A percentile compares a stretch with the other conserved stretches of the same genome.
Conservation (phyloP, 2,797 vertebrate species). For the Lycodopsis pacificus region DNA sequence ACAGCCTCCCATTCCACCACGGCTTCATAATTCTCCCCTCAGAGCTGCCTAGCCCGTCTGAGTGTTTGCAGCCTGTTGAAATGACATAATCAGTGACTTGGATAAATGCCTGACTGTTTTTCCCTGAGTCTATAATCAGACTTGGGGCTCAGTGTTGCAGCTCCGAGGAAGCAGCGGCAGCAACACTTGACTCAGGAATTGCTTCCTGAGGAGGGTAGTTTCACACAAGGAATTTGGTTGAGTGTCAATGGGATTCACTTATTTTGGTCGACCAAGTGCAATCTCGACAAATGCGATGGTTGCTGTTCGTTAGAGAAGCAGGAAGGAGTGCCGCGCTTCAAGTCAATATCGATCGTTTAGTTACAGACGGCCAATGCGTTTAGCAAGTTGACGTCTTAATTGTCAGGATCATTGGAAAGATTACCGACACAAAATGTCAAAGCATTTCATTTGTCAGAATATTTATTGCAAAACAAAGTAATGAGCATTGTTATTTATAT, state of each 20-base stretch:
- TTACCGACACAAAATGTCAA: background rate
- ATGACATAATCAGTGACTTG: conserved; percentile 89
- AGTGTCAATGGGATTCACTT: conserved; percentile 46
- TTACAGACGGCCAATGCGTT: background rate
- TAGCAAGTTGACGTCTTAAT: background rate
- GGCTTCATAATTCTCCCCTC: conserved; percentile 85
- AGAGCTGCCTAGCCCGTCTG: conserved; percentile 76
- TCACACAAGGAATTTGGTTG: conserved; percentile 55
- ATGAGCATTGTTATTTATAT: background rate
- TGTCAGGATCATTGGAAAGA: conserved; percentile 7
- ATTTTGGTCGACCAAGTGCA: conserved; percentile 38
- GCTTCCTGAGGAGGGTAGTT: conserved; percentile 57
- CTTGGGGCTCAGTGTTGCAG: conserved; percentile 68
- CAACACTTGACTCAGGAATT: conserved; percentile 74
- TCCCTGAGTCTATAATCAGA: conserved; percentile 82
- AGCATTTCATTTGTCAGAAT: background rate
- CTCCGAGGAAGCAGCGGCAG: conserved; percentile 66
- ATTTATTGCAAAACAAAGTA: background rate
- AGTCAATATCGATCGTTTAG: background rate
- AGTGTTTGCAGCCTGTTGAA: conserved; percentile 84
- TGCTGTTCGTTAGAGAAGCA: background rate
- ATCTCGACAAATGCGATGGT: conserved; percentile 29
- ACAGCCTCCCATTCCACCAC: conserved; percentile 82
- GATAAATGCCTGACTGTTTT: conserved; percentile 85
- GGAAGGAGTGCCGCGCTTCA: background rate